Evolutionary conservation across 2,797 vertebrate species (phyloP).

Genomic region (Catharus ustulatus): DNA sequence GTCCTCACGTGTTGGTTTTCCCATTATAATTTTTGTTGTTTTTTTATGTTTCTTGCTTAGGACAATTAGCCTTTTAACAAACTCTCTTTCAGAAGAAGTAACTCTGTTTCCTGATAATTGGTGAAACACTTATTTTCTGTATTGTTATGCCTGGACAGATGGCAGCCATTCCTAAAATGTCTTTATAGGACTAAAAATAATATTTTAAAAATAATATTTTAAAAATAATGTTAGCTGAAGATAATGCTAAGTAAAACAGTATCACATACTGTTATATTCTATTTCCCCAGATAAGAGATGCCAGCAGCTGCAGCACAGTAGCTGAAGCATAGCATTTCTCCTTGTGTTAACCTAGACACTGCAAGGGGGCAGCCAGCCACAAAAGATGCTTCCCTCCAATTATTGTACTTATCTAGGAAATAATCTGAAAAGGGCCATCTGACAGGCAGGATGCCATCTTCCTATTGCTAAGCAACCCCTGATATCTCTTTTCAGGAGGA

Average conservation of each 20-base stretch:
- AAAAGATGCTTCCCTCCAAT: neutral
- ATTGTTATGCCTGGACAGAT: neutral
- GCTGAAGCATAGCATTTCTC: neutral
- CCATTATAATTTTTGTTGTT: neutral
- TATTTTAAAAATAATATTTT: neutral
- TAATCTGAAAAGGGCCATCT: neutral
- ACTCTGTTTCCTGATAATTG: neutral
- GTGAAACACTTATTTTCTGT: neutral
- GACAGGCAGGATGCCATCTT: neutral
- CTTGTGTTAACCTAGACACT: neutral
- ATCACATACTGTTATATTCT: neutral
- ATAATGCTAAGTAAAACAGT: neutral
- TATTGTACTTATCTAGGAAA: neutral
- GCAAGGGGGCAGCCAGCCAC: neutral
- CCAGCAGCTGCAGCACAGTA: neutral
- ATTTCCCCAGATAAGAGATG: neutral
- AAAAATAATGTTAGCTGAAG: neutral
- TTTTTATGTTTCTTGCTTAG: neutral
- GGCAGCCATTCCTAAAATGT: neutral
- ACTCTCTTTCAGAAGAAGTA: neutral
- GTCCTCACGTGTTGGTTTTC: neutral
- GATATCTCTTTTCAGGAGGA: neutral
- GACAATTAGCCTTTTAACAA: neutral
- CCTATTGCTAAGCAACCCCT: conserved; percentile 5
- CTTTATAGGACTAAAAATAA: neutral